A percentile compares a stretch with the other conserved stretches of the same genome.
phyloP scores from a whole-genome alignment of 2,797 vertebrate genomes.

The Syngnathus rostellatus region DNA sequence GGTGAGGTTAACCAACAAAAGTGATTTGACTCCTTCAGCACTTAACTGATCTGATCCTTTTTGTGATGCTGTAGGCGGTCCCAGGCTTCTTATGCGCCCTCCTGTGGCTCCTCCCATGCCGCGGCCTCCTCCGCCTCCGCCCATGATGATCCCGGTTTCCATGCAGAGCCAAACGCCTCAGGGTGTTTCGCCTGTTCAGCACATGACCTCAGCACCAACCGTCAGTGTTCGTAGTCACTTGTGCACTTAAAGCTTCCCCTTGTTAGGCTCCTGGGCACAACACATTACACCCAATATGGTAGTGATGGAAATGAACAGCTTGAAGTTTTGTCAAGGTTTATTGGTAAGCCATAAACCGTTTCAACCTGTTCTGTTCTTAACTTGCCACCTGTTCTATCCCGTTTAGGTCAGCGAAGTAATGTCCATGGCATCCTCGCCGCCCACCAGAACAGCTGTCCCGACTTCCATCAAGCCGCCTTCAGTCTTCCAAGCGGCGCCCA shows the following conservation, averaged over 20 bases:
- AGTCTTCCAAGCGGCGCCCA: slow-evolving; percentile 78
- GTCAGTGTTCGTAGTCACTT: slow-evolving; percentile 22
- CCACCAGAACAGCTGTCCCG: slow-evolving; percentile 45
- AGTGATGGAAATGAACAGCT: no score
- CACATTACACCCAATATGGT: no score
- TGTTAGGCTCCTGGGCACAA: no score
- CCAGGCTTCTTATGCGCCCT: slow-evolving; percentile 78
- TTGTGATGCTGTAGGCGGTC: slow-evolving; percentile 54
- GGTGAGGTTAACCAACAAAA: slow-evolving; percentile 52
- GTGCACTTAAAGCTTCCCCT: no score
- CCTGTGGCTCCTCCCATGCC: slow-evolving; percentile 79
- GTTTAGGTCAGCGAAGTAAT: slow-evolving; percentile 62
- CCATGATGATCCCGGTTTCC: slow-evolving; percentile 79
- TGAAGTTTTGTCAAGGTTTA: no score
- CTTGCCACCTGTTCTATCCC: no score
- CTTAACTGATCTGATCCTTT: background rate
- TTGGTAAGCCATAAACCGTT: no score
- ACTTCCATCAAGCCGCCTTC: slow-evolving; percentile 65
- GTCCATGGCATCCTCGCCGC: slow-evolving; percentile 47
- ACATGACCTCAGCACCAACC: slow-evolving; percentile 49
- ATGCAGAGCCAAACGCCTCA: slow-evolving; percentile 64
- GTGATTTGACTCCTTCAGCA: background rate
- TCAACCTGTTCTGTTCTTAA: background rate
- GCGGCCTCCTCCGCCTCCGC: slow-evolving; percentile 80
- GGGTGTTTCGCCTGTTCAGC: slow-evolving; percentile 50